Conservation (phyloP, 2,888 invertebrate genomes). For the Agrotis ipsilon region DNA sequence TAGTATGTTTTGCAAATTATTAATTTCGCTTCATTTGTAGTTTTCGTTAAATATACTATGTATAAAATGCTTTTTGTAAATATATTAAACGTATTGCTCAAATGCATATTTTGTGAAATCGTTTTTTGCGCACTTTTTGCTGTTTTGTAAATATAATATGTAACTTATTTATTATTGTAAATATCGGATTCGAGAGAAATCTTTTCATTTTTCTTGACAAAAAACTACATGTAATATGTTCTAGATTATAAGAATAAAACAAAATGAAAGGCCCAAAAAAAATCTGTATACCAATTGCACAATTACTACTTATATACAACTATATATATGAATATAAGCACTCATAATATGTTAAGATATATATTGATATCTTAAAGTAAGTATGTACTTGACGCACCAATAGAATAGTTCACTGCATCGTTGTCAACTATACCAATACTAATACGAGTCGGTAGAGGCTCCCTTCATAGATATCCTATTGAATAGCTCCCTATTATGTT, state of each 20-base stretch:
- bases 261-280: slow-evolving; percentile 87
- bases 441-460: slow-evolving; percentile 36
- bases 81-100: slow-evolving; percentile 90
- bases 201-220: slow-evolving; percentile 73
- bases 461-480: slow-evolving; percentile 51
- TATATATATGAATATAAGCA: slow-evolving; percentile 80
- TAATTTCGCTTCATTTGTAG: slow-evolving; percentile 61
- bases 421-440: slow-evolving; percentile 67
- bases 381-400: slow-evolving; percentile 79
- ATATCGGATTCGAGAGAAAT: slow-evolving; percentile 81
- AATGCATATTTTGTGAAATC: slow-evolving; percentile 91
- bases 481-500: slow-evolving; percentile 42
- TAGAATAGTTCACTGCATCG: slow-evolving; percentile 80
- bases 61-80: slow-evolving; percentile 87
- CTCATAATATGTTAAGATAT: slow-evolving; percentile 74
- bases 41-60: slow-evolving; percentile 68
- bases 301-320: slow-evolving; percentile 85
- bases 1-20: slow-evolving; percentile 37
- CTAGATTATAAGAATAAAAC: slow-evolving; percentile 80
- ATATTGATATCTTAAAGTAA: slow-evolving; percentile 74
- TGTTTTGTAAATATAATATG: slow-evolving; percentile 85
- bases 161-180: slow-evolving; percentile 76
- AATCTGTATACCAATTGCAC: slow-evolving; percentile 88
- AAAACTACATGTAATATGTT: slow-evolving; percentile 61
- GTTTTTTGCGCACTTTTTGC: slow-evolving; percentile 91